Base-by-base conservation (phyloP, 2,888 invertebrate genomes). In the Agonum fuliginosum region DNA sequence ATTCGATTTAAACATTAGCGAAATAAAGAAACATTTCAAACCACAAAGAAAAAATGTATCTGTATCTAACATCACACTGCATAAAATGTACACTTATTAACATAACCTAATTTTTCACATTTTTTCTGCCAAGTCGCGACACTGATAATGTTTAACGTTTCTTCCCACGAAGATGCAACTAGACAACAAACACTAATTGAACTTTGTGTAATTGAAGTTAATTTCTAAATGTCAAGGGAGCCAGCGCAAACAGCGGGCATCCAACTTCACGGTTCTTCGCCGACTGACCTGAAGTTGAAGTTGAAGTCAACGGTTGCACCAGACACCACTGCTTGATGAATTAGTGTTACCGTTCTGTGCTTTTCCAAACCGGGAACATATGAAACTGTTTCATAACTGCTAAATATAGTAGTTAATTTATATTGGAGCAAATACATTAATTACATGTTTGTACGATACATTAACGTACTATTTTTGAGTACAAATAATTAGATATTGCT, bases 161-260 rank as follows among this genome's bases (percentile, higher is more conserved):
- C 51, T 74, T 76, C 75, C 46, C 75, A 76, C 75, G 67, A 30
- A 37, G 48, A 62, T 62, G 41, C 27, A 74, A 43, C 14, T 34
- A 58, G 8, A 41, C 30, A 14, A 48, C 48, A 71, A 48, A 73
- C 67, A 65, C 37, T 76, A 76, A 76, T 76, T 76, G 75, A 76
- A 76, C 75, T 76, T 76, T 67, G 51, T 76, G 43, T 76, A 76
- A 76, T 76, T 76, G 75, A 76, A 76, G 75, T 76, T 76, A 76
- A 76, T 76, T 76, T 67, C 48, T 65, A 51, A 62, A 67, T 76
- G 75, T 67, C 74, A 74, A 74, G 74, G 74, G 74, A 74, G 19
- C 10, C 41, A 17, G 20, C 30, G 27, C 43, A n/a, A 43, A 34
- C 27, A 48, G 14, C 74, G 43, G 19, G 20, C 24, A 75, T 8